Evolutionary conservation across 2,888 invertebrate species (phyloP).

Genomic region (Plebejus melissa): DNA sequence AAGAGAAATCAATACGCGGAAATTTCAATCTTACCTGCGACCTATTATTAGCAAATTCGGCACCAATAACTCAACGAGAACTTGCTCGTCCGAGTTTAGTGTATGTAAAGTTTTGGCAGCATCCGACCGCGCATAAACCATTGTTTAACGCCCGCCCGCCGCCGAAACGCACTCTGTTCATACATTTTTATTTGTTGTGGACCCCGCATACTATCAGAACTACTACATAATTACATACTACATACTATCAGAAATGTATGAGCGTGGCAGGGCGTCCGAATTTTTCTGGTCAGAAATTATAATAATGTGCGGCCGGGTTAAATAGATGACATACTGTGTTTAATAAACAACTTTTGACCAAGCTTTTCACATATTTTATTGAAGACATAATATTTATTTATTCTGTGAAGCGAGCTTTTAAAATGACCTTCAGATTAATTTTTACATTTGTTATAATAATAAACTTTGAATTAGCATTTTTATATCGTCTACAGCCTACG

Average conservation of each 20-base stretch:
- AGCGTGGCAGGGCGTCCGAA: too few species aligned
- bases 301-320: neutral
- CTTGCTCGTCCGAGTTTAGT: conserved; percentile 27
- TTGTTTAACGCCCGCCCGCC: conserved; percentile 21
- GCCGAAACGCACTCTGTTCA: too few species aligned
- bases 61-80: conserved; percentile 27
- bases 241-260: too few species aligned
- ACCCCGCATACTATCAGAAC: too few species aligned
- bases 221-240: too few species aligned
- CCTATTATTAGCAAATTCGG: conserved; percentile 29
- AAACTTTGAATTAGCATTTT: conserved; percentile 13
- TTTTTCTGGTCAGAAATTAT: too few species aligned
- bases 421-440: neutral
- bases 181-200: too few species aligned
- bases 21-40: conserved; percentile 20
- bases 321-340: conserved; percentile 28
- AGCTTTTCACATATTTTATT: neutral
- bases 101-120: conserved; percentile 37
- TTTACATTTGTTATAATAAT: neutral
- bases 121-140: conserved; percentile 37
- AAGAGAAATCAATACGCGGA: conserved; percentile 20
- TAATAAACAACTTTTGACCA: conserved; percentile 12
- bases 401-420: neutral
- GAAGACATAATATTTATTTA: neutral
- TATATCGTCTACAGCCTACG: conserved; percentile 1